Percentiles rank a stretch among this genome's conserved stretches.
Conservation (phyloP, 1,140 invertebrate genomes). For the Calliphora vicina region DNA sequence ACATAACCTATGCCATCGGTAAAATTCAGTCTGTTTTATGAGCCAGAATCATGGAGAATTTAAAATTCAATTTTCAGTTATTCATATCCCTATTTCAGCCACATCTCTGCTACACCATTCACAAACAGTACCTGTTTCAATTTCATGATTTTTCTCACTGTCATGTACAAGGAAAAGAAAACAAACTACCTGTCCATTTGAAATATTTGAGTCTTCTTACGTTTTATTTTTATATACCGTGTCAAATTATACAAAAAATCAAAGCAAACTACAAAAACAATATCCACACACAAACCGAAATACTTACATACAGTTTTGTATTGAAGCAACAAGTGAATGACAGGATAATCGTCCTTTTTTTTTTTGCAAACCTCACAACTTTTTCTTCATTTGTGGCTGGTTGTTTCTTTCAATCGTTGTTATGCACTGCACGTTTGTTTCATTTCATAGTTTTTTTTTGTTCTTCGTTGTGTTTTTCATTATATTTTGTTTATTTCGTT, state of each 20-base stretch:
- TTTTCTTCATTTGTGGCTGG: background rate
- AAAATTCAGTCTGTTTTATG: no score
- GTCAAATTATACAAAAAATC: conserved; percentile 21
- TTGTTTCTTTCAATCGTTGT: background rate
- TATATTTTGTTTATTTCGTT: background rate
- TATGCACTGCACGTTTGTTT: background rate
- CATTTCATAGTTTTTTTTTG: background rate
- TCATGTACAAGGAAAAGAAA: background rate
- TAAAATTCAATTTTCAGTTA: no score
- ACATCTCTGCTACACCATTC: background rate
- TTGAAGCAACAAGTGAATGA: conserved; percentile 27
- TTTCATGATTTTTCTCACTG: background rate
- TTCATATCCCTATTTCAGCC: no score
- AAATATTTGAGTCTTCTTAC: background rate
- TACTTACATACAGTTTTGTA: background rate
- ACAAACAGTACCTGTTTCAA: background rate
- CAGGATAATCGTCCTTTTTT: conserved; percentile 31
- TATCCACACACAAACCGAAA: no score
- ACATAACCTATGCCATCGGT: no score
- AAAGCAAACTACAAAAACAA: background rate
- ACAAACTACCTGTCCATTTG: conserved; percentile 18
- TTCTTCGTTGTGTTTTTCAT: background rate
- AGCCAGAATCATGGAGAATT: no score
- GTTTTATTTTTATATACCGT: conserved; percentile 1
- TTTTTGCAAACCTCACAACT: conserved; percentile 27